phyloP scores from a whole-genome alignment of 2,888 invertebrate genomes.

The Parapristionchus giblindavisi region DNA sequence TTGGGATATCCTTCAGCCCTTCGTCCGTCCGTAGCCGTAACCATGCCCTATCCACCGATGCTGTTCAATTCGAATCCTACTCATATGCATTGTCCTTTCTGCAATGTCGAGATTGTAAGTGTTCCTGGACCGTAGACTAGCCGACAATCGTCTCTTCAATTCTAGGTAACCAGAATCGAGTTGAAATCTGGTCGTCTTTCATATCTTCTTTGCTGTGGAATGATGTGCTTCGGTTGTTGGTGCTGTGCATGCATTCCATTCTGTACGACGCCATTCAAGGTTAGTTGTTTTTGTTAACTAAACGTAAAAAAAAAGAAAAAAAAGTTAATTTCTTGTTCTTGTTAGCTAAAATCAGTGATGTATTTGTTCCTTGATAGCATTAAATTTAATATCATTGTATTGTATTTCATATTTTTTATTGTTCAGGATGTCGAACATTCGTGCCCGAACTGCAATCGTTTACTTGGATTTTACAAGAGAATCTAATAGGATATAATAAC shows the following conservation, averaged over 20 bases:
- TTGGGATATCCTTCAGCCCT: too few relatives aligned
- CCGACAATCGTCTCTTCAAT: not conserved
- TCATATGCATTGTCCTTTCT: conserved; percentile 18
- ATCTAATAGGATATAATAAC: too few relatives aligned
- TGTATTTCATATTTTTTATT: not conserved
- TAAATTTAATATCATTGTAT: too few relatives aligned
- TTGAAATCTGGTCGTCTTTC: not conserved
- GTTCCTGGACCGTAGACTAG: not conserved
- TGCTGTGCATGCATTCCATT: conserved; percentile 17
- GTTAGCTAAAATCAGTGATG: not conserved
- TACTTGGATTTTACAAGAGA: not conserved
- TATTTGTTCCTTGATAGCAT: not conserved
- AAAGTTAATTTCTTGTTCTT: not conserved
- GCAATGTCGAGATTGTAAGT: conserved; percentile 3
- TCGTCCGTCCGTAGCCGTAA: too few relatives aligned
- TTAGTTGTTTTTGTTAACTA: not conserved
- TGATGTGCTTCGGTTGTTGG: conserved; percentile 16
- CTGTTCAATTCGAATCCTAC: conserved; percentile 19
- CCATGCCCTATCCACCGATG: conserved; percentile 30
- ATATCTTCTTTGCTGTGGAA: not conserved
- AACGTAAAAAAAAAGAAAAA: not conserved
- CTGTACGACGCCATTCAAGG: conserved; percentile 14
- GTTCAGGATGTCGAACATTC: conserved; percentile 31
- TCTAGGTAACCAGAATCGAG: not conserved
- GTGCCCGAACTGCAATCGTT: conserved; percentile 32